These are phyloP conservation scores for Cydia pomonella DNA, from an alignment of 1,140 invertebrate species.

Conservation along the genomic window DNA sequence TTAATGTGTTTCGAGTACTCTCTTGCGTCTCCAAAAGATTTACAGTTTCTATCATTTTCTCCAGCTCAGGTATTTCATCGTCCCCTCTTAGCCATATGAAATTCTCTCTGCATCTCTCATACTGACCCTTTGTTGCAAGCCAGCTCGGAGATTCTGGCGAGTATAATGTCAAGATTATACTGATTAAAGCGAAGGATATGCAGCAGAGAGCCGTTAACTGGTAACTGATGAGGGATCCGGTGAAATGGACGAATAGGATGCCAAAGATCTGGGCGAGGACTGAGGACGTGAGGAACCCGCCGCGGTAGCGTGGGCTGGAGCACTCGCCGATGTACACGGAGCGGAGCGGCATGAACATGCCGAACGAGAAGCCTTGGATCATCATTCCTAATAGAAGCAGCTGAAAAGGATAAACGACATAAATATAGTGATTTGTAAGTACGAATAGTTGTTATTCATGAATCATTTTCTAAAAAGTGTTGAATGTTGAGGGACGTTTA, in stretches of 20 bases:
- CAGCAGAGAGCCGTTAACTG: slow-evolving; percentile 13
- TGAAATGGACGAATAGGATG: slow-evolving; percentile 16
- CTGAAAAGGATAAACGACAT: background rate
- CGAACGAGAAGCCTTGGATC: slow-evolving; percentile 33
- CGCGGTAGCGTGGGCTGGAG: slow-evolving; percentile 21
- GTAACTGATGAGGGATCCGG: slow-evolving; percentile 30
- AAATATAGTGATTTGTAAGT: background rate
- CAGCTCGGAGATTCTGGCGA: slow-evolving; percentile 34
- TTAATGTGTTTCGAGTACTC: slow-evolving; percentile 10
- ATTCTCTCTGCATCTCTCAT: slow-evolving; percentile 21
- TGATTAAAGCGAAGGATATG: slow-evolving; percentile 4
- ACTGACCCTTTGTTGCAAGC: background rate
- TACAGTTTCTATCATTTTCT: slow-evolving; percentile 20
- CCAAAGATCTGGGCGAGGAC: slow-evolving; percentile 17
- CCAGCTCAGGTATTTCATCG: slow-evolving; percentile 19
- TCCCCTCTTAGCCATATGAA: slow-evolving; percentile 30
- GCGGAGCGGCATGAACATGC: slow-evolving; percentile 7
- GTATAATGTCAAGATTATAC: background rate
- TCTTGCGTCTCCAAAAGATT: background rate
- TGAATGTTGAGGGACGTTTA: no score
- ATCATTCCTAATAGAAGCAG: slow-evolving; percentile 14
- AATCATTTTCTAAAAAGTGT: no score
- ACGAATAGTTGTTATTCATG: no score
- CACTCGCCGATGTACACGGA: slow-evolving; percentile 30
- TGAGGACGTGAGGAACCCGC: slow-evolving; percentile 28